Evolutionary conservation across 2,888 invertebrate species (phyloP), one percentile per base, ranked within the genome.

Genomic region (Stenichneumon culpator): DNA sequence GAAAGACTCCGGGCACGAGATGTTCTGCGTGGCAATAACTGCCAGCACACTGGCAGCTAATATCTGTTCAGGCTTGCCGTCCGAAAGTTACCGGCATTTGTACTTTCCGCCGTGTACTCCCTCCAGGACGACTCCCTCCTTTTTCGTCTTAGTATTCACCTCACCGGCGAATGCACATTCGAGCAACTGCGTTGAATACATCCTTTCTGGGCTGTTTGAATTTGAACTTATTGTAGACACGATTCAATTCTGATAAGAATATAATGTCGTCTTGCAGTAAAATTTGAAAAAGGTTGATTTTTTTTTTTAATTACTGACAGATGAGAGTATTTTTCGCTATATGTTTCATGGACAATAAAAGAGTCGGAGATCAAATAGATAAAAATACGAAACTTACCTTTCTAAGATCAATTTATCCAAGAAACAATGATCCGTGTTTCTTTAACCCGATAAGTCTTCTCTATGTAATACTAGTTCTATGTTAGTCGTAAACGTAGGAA

Each of bases 11-110:
- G 28, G 73, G 36, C 22, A 1, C 25, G 22, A 39, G 75, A 16
- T 52, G 75, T 60, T 69, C 25, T 47, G 39, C 70, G 50, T 68
- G 28, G 44, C 69, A 57, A 57, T 70, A 75, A 82, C 70, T 68
- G 67, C 79, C 65, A 72, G 44, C 79, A 78, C 80, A 86, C 84
- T 79, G 69, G 69, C 72, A 73, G 78, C 63, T 75, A 57, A 87
- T 79, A 69, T 39, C 75, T 79, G 57, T 69, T 52, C 70, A 28
- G 77, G 57, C 73, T 73, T 77, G 75, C 86, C 68, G 80, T 87
- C 85, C 75, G 88, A 89, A 88, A 88, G 90, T 82, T 87, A 83
- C 88, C 84, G 83, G 88, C 88, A 89, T 89, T 89, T 86, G 88
- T 90, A 89, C 89, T 87, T 87, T 89, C 88, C 82, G 86, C 57